Base-by-base conservation (phyloP, 1,140 invertebrate genomes). In the Calephelis virginiensis region DNA sequence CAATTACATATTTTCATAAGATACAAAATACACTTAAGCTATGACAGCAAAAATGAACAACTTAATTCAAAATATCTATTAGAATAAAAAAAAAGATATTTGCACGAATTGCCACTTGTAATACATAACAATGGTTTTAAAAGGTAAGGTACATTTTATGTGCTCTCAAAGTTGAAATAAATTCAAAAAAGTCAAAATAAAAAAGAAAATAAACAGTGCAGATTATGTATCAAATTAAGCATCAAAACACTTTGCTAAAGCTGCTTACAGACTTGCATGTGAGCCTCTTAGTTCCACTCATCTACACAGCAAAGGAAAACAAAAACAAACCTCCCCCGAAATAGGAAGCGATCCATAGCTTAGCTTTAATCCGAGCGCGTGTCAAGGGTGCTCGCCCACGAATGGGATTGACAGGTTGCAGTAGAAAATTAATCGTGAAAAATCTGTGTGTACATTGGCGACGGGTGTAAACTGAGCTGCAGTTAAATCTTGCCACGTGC, bases 401-500 rank as follows among this genome's bases (percentile, higher is more conserved):
- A 87, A 89, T 87, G 83, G 83, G 75, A 83, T 74, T 85, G 87
- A 90, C 85, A 82, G 82, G 73, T 74, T 80, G 70, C 77, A 78
- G 70, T 75, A 81, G 78, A 81, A 78, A 85, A 87, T 86, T 85
- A 86, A 86, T 86, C 81, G 83, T 80, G 84, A 85, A 88, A 86
- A 88, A 84, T 86, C 82, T 78, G 69, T 80, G 76, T 53, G 72
- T 78, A 69, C 75, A 68, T 67, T 73, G 61, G 48, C 70, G 72
- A 75, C 73, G 73, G 53, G 67, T 69, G 64, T 78, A 78, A 80
- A 72, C 75, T 66, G 68, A 78, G 69, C 70, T 71, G 49, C 49
- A 8, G 64, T 67, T 86, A 86, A 87, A 82, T 78, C 81, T 76
- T 62, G 81, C 69, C 86, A 87, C 86, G 86, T 86, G 85, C 72